Base-by-base conservation (phyloP, 2,888 invertebrate genomes). In the Lysandra bellargus region DNA sequence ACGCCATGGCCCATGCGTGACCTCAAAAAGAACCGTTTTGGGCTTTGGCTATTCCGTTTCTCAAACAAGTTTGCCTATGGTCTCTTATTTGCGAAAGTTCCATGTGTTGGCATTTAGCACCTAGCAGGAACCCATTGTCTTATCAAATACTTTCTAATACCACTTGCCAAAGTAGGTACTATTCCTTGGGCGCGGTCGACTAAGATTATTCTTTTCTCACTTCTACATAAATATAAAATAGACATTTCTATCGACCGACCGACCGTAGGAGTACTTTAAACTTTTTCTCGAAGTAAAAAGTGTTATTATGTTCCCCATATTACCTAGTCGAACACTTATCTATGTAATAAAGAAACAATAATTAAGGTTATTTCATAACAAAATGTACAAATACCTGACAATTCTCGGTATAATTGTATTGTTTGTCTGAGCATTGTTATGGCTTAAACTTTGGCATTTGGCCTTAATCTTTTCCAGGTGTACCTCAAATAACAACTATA, bases 371-470 rank as follows among this genome's bases (percentile, higher is more conserved):
- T 57, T 17, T 57, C 57, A n/a, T 57, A 57, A 57, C 57, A 57
- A 44, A 44, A 44, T 44, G 17, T 57, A 57, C 1, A 57, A n/a
- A 60, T 60, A 60, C n/a, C n/a, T 60, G n/a, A 9, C 9, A 49
- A 49, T 49, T 2, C n/a, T n/a, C 5, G 60, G 17, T 60, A 60
- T 60, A 60, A 60, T 17, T 4, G 60, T 49, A 49, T 60, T 60
- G 60, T 60, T 60, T 60, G 60, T 60, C 60, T 61, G 61, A 61
- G 23, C 61, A 23, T 61, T 61, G 61, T 61, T 61, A 23, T 23
- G n/a, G 61, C 23, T 61, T 61, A 9, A 9, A 30, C 61, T 61
- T 61, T 61, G 61, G 6, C 61, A 9, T 61, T 49, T 49, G 49
- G 9, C 49, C 49, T 49, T 9, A 49, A 49, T 44, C 44, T 44